Evolutionary conservation across 2,113 vertebrate species (phyloP), one percentile per base, ranked within the genome.

Genomic region (Rhodinocichla rosea): DNA sequence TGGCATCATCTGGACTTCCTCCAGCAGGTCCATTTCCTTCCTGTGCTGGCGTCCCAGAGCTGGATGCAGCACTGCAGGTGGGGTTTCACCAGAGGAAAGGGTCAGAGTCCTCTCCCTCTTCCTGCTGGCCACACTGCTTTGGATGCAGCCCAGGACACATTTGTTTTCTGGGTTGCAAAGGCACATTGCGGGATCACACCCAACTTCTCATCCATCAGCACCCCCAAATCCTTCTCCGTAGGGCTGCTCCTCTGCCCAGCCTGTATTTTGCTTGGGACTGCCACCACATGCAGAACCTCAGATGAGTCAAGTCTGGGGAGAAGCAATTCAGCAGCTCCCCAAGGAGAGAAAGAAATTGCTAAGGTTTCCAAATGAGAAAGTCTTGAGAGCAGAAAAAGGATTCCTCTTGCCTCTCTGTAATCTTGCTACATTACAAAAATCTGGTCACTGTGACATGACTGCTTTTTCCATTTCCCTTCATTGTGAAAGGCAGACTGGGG

Each of bases 131-230:
- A 32, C 0, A 0, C 55, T 62, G 39, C n/a, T 90, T 76, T 62
- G 14, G 79, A 49, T 42, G 63, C n/a, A 75, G 60, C 30, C 30
- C 39, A 62, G n/a, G 30, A 60, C 16, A 53, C 0, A 0, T 4
- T 22, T 55, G 22, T 33, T 69, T 42, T 49, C 26, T 49, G 40
- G 35, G n/a, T 18, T 76, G 55, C 26, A 18, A 62, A 74, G 16
- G 20, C 40, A 62, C 40, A 47, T 8, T 55, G 24, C 24, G 45
- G 30, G 16, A 37, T 83, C 62, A 40, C 14, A 33, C 1, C 24
- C n/a, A 89, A 28, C 45, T 33, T 53, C 28, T 68, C 33, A 45
- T 21, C 28, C 53, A 68, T 10, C n/a, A 53, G 27, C 63, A 55
- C 14, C 22, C 55, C 40, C 14, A 42, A 62, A 40, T 37, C 35